These are phyloP conservation scores for Branchinecta lindahli DNA, from an alignment of 1,140 invertebrate species.

Conservation along the genomic window DNA sequence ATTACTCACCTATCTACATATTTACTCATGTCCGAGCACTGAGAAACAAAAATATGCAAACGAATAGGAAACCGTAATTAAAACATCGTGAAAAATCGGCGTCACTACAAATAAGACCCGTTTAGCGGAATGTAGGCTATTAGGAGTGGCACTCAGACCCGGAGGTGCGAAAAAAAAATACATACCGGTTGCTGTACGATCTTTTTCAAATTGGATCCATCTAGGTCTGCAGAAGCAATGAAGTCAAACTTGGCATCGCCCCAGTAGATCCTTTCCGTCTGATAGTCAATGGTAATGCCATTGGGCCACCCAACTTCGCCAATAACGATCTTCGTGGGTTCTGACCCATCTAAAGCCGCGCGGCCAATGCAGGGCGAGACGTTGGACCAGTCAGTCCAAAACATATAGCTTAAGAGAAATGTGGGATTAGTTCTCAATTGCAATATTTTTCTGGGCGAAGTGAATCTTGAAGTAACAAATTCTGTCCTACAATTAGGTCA, in stretches of 20 bases:
- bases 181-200: conserved; percentile 46
- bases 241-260: conserved; percentile 69
- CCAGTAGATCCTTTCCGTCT: conserved; percentile 67
- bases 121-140: no score
- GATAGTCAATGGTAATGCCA: conserved; percentile 67
- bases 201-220: conserved; percentile 58
- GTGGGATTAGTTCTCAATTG: background rate
- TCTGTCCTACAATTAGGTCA: no score
- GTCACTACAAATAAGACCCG: no score
- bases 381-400: conserved; percentile 84
- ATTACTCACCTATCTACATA: no score
- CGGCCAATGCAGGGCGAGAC: conserved; percentile 58
- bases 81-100: no score
- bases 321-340: conserved; percentile 35
- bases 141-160: no score
- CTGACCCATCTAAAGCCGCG: conserved; percentile 64
- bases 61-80: background rate
- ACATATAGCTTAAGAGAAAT: conserved; percentile 44
- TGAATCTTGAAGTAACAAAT: background rate
- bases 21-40: conserved; percentile 12
- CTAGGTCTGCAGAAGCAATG: conserved; percentile 65
- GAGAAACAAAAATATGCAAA: conserved; percentile 14
- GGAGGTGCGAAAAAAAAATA: background rate
- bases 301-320: conserved; percentile 62
- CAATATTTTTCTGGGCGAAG: background rate